These are phyloP conservation scores for Chloroclystis v-ata DNA, from an alignment of 2,888 invertebrate species.

Conservation along the genomic window DNA sequence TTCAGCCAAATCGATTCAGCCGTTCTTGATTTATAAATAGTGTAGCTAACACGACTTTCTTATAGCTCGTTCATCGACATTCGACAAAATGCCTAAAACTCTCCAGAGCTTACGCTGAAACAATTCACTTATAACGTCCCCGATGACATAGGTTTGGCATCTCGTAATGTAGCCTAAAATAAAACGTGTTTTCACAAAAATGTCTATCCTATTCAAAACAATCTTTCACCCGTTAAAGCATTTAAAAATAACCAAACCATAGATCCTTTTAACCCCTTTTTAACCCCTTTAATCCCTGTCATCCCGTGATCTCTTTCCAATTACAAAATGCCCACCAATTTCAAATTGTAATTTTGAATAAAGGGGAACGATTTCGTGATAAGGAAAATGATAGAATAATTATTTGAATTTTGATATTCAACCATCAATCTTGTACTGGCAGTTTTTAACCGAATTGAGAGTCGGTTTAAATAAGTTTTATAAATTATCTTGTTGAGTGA, in stretches of 20 bases:
- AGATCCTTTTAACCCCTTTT: conserved; percentile 26
- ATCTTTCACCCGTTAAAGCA: conserved; percentile 1
- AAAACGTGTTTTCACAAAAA: neutral
- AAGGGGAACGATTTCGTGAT: neutral
- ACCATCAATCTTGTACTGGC: neutral
- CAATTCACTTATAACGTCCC: neutral
- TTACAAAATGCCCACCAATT: conserved; percentile 38
- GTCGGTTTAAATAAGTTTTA: too few species aligned
- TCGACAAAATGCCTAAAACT: neutral
- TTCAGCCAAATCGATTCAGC: too few species aligned
- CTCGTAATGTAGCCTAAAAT: neutral
- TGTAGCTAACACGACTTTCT: too few species aligned
- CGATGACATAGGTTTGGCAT: conserved; percentile 3
- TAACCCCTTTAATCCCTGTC: conserved; percentile 32
- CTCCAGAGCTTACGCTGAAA: neutral
- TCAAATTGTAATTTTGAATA: conserved; percentile 36
- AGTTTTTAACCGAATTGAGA: neutral
- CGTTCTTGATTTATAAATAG: too few species aligned
- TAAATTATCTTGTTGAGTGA: too few species aligned
- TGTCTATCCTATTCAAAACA: neutral
- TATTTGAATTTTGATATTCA: neutral
- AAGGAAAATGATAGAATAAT: neutral
- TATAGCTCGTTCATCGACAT: too few species aligned
- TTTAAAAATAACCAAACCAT: conserved; percentile 12
- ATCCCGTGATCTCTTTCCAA: conserved; percentile 42